phyloP scores from a whole-genome alignment of 2,113 vertebrate genomes.

The Psittacus erithacus region DNA sequence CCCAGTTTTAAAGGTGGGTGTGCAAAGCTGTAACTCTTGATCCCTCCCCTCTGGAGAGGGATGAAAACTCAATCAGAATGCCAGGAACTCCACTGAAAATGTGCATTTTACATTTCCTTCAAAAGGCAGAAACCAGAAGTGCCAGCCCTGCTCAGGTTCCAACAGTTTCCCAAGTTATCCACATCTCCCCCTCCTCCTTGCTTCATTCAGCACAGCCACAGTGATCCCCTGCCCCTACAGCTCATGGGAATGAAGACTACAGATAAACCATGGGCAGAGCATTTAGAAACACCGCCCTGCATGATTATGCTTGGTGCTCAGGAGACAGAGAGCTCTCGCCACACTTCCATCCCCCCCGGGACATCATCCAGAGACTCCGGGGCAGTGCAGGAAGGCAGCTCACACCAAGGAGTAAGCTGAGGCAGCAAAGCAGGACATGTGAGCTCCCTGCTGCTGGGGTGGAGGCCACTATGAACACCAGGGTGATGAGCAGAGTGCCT shows the following conservation, averaged over 20 bases:
- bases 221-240: background rate
- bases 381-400: background rate
- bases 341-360: background rate
- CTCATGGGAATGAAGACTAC: background rate
- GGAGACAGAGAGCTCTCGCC: background rate
- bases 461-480: background rate
- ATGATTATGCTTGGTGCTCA: accelerated
- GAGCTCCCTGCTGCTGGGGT: background rate
- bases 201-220: background rate
- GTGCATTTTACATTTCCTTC: background rate
- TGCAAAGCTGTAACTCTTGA: background rate
- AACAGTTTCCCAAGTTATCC: background rate
- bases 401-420: background rate
- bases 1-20: background rate
- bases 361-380: accelerated
- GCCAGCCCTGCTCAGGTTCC: background rate
- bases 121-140: background rate
- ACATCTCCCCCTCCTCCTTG: background rate
- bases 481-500: background rate
- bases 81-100: background rate
- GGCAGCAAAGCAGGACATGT: background rate
- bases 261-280: background rate
- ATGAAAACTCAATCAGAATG: background rate
- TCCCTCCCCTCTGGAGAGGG: background rate
- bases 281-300: background rate